Evolutionary conservation across 2,888 invertebrate genomes (phyloP), one percentile per base, ranked within the genome.

Genomic region (Brassicogethes aeneus): DNA sequence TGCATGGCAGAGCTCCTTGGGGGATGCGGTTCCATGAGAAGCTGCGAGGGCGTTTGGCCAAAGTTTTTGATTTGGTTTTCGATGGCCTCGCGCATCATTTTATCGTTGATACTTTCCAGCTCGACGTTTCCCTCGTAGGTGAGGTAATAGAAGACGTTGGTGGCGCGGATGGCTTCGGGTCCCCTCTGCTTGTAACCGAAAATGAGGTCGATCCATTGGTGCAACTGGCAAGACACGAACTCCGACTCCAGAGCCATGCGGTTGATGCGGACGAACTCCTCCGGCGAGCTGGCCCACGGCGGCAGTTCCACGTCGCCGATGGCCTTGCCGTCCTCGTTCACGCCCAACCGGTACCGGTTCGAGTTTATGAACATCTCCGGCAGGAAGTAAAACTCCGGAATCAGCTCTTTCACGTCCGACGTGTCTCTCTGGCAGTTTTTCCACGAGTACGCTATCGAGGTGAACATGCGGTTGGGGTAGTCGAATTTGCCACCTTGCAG

Each of bases 181-280:
- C 96, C 99, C 76, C 92, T 80, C 65, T 99, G 99, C 68, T 99
- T 99, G 70, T 99, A 99, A 50, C 99, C 99, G 66, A 99, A 99
- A 60, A 99, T 94, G 51, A 99, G 77, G 70, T 99, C 99, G 57
- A 99, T 97, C 99, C 99, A 99, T 68, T 99, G 97, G 64, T 99
- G 97, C 51, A 99, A 77, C 71, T 99, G 99, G 65, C 99, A 99
- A 45, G 96, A 96, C 13, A 99, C 99, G 64, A 99, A 94, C 71
- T 99, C 99, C 0, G 96, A 97, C 69, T 99, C 99, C 40, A 99
- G 74, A 2, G 97, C 97, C 95, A 97, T 95, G 61, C 97, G 78
- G 73, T 99, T 95, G 59, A 97, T 90, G 48, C 96, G 74, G 43
- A 99, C 88, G 67, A 99, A 99, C 72, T 99, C 96, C 70, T 99